These are phyloP conservation scores for Celastrina argiolus DNA, from an alignment of 2,888 invertebrate species.

Conservation along the genomic window DNA sequence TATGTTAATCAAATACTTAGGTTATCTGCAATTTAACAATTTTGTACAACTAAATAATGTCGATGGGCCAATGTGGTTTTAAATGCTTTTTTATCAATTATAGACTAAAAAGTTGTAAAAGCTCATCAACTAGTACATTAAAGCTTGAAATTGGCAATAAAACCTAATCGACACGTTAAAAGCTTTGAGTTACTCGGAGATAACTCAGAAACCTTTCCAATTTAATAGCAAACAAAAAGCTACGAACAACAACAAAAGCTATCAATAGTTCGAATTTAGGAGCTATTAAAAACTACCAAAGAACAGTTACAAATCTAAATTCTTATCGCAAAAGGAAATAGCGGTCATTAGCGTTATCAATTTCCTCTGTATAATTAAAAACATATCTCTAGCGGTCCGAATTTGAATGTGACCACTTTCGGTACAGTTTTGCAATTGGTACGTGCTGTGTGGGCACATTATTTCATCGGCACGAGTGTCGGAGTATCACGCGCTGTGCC, in stretches of 20 bases:
- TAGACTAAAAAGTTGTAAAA: neutral
- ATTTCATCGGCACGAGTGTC: conserved; percentile 69
- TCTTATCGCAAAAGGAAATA: conserved; percentile 19
- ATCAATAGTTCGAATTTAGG: neutral
- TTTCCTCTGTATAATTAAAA: conserved; percentile 14
- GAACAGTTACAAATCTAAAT: conserved; percentile 13
- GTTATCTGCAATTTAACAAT: neutral
- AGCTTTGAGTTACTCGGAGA: neutral
- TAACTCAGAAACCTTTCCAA: neutral
- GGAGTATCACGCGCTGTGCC: conserved; percentile 51
- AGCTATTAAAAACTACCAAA: neutral
- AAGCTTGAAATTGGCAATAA: neutral
- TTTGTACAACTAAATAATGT: neutral
- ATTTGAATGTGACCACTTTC: conserved; percentile 59
- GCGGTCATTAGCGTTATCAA: conserved; percentile 15
- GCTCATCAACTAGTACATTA: neutral
- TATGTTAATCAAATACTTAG: neutral
- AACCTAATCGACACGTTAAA: neutral
- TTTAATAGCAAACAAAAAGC: neutral
- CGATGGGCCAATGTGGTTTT: neutral
- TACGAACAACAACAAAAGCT: neutral
- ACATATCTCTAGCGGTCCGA: neutral
- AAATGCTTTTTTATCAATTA: neutral
- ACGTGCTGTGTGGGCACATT: conserved; percentile 71
- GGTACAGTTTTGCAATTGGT: conserved; percentile 70